phyloP scores from a whole-genome alignment of 2,113 vertebrate species.

The Aegithalos caudatus region DNA sequence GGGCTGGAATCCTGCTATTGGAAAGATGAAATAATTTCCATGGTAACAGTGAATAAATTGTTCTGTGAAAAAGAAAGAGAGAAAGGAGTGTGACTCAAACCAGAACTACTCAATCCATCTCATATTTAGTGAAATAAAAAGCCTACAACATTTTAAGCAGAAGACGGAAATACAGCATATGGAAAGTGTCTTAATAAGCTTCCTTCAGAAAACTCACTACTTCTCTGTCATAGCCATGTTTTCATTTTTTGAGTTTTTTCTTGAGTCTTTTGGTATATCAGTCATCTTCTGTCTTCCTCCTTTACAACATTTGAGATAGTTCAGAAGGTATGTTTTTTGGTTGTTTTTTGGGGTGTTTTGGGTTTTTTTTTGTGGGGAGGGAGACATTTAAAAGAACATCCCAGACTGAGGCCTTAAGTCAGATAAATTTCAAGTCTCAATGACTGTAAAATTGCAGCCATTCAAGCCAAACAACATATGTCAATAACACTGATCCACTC shows the following conservation, averaged over 20 bases:
- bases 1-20: neutral
- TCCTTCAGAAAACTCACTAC: neutral
- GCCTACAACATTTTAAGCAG: neutral
- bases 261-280: neutral
- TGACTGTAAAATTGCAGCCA: neutral
- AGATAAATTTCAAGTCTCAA: neutral
- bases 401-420: neutral
- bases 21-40: conserved; percentile 52
- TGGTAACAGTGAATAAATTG: conserved; percentile 54
- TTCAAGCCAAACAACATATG: neutral
- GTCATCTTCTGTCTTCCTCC: neutral
- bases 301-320: neutral
- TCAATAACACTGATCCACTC: neutral
- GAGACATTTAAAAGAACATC: neutral
- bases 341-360: accelerated
- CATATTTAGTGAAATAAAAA: neutral
- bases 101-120: neutral
- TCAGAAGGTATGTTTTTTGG: neutral
- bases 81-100: conserved; percentile 16
- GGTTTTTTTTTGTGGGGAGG: neutral
- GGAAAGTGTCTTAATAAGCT: neutral
- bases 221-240: neutral
- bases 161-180: neutral
- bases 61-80: neutral
- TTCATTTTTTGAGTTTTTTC: neutral